Evolutionary conservation across 2,113 vertebrate genomes (phyloP), one percentile per base, ranked within the genome.

Genomic region (Vidua macroura): DNA sequence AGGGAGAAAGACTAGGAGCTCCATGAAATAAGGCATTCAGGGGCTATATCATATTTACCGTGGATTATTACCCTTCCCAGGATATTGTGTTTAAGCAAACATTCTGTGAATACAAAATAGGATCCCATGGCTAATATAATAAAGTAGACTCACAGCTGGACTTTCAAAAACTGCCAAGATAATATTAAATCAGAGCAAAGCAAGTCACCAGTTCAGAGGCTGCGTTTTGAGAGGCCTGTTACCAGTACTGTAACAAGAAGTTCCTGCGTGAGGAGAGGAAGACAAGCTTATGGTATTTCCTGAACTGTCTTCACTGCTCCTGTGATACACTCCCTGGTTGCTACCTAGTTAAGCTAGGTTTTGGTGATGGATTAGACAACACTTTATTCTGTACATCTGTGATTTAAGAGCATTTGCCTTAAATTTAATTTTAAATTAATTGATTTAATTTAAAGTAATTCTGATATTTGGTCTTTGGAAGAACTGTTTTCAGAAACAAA

Each of bases 41-140:
- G 52, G 60, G 60, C 44, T 75, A 7, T 43, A 77, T 83, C 63
- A 48, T 56, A 83, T 87, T 94, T 93, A 91, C 59, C 84, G 49
- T 41, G 56, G 63, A 91, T 92, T 85, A 77, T 87, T 96, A 89
- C 56, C 62, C 68, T 85, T 95, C 53, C 66, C 87, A 95, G 68
- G 56, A 88, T 84, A 93, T 11, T 94, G 73, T 14, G 6, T 75
- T 92, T 77, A 86, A 86, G 79, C 62, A 95, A 92, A 85, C 53
- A 31, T 51, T 92, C 48, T 75, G 52, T 79, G 82, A 94, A 93
- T 92, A 90, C 58, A 82, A 91, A 93, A 81, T 21, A 88, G 48
- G 67, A 63, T 72, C 44, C 79, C 72, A 46, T 7, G 5, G 78
- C 53, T 88, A 95, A 81, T 85, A 55, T n/a, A 86, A 90, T 78